Percentiles rank a stretch among this genome's conserved stretches.
phyloP scores from a whole-genome alignment of 2,113 vertebrate genomes.

The Ceuthmochares aereus region DNA sequence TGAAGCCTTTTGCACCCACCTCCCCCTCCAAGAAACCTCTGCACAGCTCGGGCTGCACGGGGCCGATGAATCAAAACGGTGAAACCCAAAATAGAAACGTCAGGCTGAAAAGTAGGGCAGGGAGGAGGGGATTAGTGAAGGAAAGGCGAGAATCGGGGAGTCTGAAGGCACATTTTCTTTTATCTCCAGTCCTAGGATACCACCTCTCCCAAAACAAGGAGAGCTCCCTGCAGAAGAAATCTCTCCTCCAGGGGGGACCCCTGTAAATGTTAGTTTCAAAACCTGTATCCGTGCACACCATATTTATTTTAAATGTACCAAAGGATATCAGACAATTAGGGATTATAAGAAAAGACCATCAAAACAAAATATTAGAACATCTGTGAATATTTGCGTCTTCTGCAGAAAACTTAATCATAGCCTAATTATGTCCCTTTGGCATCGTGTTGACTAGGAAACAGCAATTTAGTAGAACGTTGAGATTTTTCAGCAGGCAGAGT shows the following conservation, averaged over 20 bases:
- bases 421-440: not conserved
- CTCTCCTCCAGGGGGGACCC: not conserved
- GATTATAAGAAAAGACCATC: not conserved
- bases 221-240: not conserved
- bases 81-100: not conserved
- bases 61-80: not conserved
- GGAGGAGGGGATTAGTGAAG: not conserved
- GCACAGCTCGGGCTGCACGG: not conserved
- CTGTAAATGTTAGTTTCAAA: rapidly evolving
- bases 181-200: not conserved
- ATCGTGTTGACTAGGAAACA: not conserved
- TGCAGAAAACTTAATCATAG: not conserved
- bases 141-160: not conserved
- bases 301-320: not conserved
- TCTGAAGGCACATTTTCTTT: not conserved
- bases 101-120: constrained; percentile 1
- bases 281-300: rapidly evolving
- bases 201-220: not conserved
- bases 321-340: not conserved
- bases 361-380: not conserved
- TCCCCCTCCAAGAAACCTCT: not conserved
- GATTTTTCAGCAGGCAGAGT: not conserved
- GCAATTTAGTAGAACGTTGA: not conserved
- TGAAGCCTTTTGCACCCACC: not conserved
- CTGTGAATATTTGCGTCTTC: not conserved